These are phyloP conservation scores for Drosophila hamatofila DNA, from an alignment of 2,888 invertebrate genomes.

Conservation along the genomic window DNA sequence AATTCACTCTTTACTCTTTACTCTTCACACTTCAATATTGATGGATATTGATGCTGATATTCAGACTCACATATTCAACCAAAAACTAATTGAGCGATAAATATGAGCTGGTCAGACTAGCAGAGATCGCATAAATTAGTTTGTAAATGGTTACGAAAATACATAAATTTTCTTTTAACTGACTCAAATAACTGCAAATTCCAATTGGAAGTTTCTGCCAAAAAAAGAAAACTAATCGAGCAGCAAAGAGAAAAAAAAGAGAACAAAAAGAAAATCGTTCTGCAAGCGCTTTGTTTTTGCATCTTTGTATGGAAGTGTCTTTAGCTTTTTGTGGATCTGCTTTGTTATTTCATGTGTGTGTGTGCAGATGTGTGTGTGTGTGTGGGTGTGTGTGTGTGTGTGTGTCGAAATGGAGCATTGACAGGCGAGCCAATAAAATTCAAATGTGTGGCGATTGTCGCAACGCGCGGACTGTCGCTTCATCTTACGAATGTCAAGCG, in stretches of 20 bases:
- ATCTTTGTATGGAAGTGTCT: slow-evolving; percentile 9
- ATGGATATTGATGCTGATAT: neutral
- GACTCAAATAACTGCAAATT: neutral
- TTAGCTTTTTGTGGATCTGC: slow-evolving; percentile 9
- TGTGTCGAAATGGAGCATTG: slow-evolving; percentile 68
- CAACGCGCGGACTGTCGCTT: slow-evolving; percentile 71
- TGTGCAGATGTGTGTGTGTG: slow-evolving; percentile 11
- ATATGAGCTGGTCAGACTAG: neutral
- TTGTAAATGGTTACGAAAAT: neutral
- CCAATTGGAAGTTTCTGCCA: neutral
- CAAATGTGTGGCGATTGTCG: slow-evolving; percentile 83
- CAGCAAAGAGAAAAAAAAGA: slow-evolving; percentile 1
- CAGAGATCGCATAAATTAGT: neutral
- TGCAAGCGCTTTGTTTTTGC: slow-evolving; percentile 30
- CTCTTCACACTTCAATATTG: too few relatives aligned
- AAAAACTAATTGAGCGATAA: neutral
- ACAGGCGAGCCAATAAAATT: slow-evolving; percentile 84
- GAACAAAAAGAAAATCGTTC: neutral
- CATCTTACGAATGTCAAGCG: slow-evolving; percentile 70
- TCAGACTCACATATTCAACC: neutral
- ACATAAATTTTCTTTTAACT: neutral
- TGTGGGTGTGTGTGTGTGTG: slow-evolving; percentile 13
- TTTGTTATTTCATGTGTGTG: slow-evolving; percentile 19
- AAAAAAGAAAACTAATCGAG: slow-evolving; percentile 17
- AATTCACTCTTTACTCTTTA: too few relatives aligned